Evolutionary conservation across 1,140 invertebrate species (phyloP), one percentile per base, ranked within the genome.

Genomic region (Phthorimaea operculella): DNA sequence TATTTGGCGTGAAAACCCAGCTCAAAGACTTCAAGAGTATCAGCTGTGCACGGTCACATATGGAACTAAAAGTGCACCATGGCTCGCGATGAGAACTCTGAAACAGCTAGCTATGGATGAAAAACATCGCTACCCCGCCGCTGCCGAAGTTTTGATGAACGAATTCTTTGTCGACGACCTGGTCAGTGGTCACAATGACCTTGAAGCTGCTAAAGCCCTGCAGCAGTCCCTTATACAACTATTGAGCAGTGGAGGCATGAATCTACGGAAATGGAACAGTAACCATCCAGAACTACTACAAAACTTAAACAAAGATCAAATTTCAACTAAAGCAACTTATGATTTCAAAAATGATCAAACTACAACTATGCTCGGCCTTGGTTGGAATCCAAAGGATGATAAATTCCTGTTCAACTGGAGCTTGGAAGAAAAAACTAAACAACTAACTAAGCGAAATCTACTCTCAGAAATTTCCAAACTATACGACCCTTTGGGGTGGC

Each of bases 261-360:
- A 28, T 9, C 21, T 50, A 11, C 48, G 48, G 3, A 50, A 50
- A 50, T 50, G 4, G 21, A n/a, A 17, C 4, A 28, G 11, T 12
- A 50, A 50, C 18, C 9, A 28, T 6, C 14, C 48, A 9, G 9
- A 21, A 12, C 10, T 50, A 9, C 11, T 50, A n/a, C 18, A 50
- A 28, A 28, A 4, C 21, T 21, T 50, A 6, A 28, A 8, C 10
- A n/a, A 21, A 12, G 21, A 50, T 11, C 10, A 28, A 11, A 50
- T 9, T 16, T 15, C 10, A 5, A n/a, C 10, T 1, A 28, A 47
- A n/a, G 8, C 45, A 12, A 9, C 48, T 15, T 28, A 11, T 14
- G 53, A 14, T 60, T 60, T 33, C 52, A 58, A 12, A 51, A 39
- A 10, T 39, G 36, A 39, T 2, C 10, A 39, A n/a, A 12, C 36